These are phyloP conservation scores for Callimorpha dominula DNA, from an alignment of 2,888 invertebrate genomes.

Conservation along the genomic window DNA sequence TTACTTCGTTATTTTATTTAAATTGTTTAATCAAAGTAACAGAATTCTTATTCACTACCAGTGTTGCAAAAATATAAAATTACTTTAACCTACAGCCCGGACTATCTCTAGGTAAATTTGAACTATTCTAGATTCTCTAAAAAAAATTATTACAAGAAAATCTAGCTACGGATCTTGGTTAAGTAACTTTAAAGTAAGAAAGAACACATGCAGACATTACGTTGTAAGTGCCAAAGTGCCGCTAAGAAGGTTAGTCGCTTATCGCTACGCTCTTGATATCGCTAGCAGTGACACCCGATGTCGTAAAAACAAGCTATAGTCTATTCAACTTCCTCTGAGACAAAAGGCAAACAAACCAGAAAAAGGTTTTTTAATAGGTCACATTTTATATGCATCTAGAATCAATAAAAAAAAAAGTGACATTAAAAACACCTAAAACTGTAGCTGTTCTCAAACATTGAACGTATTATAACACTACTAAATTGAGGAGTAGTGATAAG, in stretches of 20 bases:
- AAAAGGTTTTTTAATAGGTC: too few species aligned
- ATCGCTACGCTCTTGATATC: background rate
- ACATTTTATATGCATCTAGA: too few species aligned
- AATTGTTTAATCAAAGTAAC: constrained; percentile 3
- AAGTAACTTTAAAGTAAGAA: too few species aligned
- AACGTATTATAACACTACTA: too few species aligned
- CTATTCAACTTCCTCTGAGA: too few species aligned
- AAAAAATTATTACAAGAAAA: background rate
- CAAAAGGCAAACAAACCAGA: too few species aligned
- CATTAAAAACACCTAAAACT: too few species aligned
- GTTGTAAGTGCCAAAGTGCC: background rate
- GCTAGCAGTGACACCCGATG: constrained; percentile 20
- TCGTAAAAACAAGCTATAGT: constrained; percentile 16
- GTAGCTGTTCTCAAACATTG: too few species aligned
- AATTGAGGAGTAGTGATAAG: too few species aligned
- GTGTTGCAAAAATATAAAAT: too few species aligned
- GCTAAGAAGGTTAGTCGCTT: background rate
- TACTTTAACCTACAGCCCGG: too few species aligned
- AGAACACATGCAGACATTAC: background rate
- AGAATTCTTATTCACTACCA: background rate
- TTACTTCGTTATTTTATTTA: background rate
- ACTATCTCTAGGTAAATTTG: background rate
- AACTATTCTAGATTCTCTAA: background rate
- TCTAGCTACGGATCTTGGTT: background rate
- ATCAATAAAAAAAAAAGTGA: too few species aligned